Conservation (phyloP, 2,888 invertebrate genomes). For the Loripinus fragilis region DNA sequence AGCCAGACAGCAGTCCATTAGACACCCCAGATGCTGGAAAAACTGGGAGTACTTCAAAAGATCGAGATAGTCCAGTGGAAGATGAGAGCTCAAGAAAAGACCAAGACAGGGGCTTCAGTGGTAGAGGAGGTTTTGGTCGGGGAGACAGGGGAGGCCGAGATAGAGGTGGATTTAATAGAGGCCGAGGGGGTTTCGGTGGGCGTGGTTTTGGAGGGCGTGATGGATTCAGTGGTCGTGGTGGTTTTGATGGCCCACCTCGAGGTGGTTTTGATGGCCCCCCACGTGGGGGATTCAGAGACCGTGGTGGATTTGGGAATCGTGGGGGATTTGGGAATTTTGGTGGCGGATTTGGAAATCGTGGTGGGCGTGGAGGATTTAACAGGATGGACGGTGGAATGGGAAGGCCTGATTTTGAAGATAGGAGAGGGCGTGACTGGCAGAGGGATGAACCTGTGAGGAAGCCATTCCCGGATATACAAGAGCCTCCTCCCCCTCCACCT, state of each 20-base stretch:
- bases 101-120: not conserved
- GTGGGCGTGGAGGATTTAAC: constrained; percentile 26
- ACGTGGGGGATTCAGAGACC: constrained; percentile 13
- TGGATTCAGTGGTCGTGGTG: constrained; percentile 17
- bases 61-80: constrained; percentile 17
- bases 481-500: constrained; percentile 11
- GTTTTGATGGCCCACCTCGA: constrained; percentile 12
- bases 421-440: constrained; percentile 2
- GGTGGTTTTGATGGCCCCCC: constrained; percentile 20
- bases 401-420: not conserved
- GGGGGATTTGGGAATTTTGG: constrained; percentile 30
- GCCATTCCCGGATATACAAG: constrained; percentile 3
- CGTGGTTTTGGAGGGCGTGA: constrained; percentile 22
- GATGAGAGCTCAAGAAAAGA: not conserved
- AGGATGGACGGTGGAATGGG: constrained; percentile 12
- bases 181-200: not conserved
- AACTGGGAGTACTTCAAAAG: not conserved
- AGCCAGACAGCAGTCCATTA: constrained; percentile 13
- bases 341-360: constrained; percentile 25
- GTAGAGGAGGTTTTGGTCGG: constrained; percentile 11
- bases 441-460: constrained; percentile 1
- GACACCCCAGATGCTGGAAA: not conserved
- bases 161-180: not conserved
- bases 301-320: constrained; percentile 26
- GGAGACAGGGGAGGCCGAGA: not conserved